Percentiles rank a stretch among this genome's conserved stretches.
Conservation (phyloP, 1,140 invertebrate species). For the Rhagoletis zephyria region DNA sequence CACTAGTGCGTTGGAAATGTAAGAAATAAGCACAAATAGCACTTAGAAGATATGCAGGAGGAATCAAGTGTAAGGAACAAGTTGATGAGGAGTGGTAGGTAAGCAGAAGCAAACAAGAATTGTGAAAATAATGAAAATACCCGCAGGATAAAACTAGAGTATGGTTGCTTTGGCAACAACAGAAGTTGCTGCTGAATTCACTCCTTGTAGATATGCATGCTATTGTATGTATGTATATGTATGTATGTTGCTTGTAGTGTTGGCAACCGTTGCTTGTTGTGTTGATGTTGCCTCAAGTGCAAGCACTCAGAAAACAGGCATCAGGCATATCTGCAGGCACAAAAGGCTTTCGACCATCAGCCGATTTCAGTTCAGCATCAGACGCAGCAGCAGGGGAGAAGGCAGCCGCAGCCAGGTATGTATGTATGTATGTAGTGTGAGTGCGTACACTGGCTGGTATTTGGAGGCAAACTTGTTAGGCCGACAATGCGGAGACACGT, state of each 20-base stretch:
- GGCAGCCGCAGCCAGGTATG: not conserved
- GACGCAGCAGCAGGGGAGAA: not conserved
- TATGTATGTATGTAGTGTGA: not conserved
- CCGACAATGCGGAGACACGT: not conserved
- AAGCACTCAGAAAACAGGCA: not conserved
- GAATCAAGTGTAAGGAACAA: not conserved
- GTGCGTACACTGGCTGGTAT: not conserved
- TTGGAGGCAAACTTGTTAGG: not conserved
- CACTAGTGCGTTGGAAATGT: not conserved
- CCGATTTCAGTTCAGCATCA: not conserved
- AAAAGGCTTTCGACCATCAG: not conserved
- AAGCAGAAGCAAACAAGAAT: not conserved
- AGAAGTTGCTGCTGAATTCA: not conserved
- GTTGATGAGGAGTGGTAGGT: not conserved
- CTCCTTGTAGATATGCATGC: not conserved
- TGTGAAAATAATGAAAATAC: not conserved
- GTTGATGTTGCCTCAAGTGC: not conserved
- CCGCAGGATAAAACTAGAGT: not conserved
- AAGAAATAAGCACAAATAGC: not conserved
- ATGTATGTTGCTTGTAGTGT: not conserved
- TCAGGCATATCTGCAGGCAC: not conserved
- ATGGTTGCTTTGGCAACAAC: constrained; percentile 30
- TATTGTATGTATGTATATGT: not conserved
- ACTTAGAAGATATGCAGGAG: not conserved
- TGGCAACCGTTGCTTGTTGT: not conserved